Percentiles rank a stretch among this genome's conserved stretches.
phyloP scores from a whole-genome alignment of 2,113 vertebrate genomes.

The Cervus canadensis region DNA sequence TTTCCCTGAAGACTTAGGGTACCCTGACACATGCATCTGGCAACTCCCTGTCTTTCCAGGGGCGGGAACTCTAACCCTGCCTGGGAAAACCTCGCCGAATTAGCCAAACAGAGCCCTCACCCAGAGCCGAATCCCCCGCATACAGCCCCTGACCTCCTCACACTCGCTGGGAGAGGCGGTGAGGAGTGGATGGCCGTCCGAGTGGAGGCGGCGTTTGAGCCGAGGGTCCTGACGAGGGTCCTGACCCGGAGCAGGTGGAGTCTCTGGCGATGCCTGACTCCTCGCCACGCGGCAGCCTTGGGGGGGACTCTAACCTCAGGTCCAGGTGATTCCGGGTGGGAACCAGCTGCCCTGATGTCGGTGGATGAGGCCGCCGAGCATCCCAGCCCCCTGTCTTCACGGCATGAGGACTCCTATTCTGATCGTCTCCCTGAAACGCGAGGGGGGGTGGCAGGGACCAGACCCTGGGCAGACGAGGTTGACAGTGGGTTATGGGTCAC shows the following conservation, averaged over 20 bases:
- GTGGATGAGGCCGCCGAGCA: fast-evolving
- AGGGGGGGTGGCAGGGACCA: fast-evolving
- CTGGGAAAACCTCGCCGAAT: not conserved
- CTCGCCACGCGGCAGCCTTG: fast-evolving
- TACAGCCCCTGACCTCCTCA: not conserved
- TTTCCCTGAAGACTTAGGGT: not conserved
- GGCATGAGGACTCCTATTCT: fast-evolving
- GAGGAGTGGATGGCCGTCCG: fast-evolving
- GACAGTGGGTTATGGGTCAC: fast-evolving
- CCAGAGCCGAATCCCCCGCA: fast-evolving
- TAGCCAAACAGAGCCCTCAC: not conserved
- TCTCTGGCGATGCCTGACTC: fast-evolving
- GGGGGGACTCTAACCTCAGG: fast-evolving
- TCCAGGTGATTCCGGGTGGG: fast-evolving
- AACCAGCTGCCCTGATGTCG: fast-evolving
- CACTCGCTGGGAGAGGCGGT: fast-evolving
- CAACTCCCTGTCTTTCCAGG: not conserved
- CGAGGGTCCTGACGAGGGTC: fast-evolving
- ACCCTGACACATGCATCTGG: not conserved
- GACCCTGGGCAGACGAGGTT: fast-evolving
- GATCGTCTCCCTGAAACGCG: too few relatives aligned
- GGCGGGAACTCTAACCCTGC: fast-evolving
- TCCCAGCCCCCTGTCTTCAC: fast-evolving
- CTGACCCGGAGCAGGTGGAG: fast-evolving
- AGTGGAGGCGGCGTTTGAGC: fast-evolving